Base-by-base conservation (phyloP, 2,113 vertebrate genomes). In the Hippocampus mohnikei region DNA sequence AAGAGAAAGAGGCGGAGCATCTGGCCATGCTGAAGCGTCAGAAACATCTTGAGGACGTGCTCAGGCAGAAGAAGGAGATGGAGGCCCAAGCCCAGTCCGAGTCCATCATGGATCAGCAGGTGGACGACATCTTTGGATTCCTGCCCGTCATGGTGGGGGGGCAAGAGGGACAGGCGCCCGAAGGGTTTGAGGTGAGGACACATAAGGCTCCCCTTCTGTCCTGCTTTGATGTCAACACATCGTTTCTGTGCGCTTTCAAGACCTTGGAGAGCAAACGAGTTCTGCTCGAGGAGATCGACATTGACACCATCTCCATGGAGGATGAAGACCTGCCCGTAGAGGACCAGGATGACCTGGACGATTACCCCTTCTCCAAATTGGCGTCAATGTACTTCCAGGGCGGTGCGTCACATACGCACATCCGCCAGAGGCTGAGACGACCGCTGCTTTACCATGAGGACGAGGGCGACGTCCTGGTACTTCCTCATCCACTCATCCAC, bases 371-470 rank as follows among this genome's bases (percentile, higher is more conserved):
- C 81, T 88, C 93, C 79, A 99, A 98, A 75, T 98, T 98, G 71
- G 96, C 95, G 65, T 94, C 93, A 27, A 97, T 96, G 80, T 94
- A 95, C 86, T 99, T 99, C 89, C 97, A 99, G 85, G 94, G 95
- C 1, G 92, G 94, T 0, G 93, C 94, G 63, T 93, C 91, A 1
- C 88, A 94, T 68, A 94, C 87, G 0, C 87, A 98, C 52, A 92
- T 94, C 74, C 93, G 93, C 33, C 92, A 86, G 66, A 91, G 89
- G 15, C 91, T 99, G 8, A 91, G 81, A 0, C 91, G 95, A 74
- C 96, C 97, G 0, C 90, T 99, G 0, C 94, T 99, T 20, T 95
- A 95, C 91, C 97, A 98, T 0, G 96, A 99, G 1, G 92, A 97
- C 0, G 91, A 95, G 27, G 89, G 90, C 3, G 94, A 98, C 0